These are phyloP conservation scores for Scaptomyza caliginosa DNA, from an alignment of 2,888 invertebrate species.

Conservation along the genomic window DNA sequence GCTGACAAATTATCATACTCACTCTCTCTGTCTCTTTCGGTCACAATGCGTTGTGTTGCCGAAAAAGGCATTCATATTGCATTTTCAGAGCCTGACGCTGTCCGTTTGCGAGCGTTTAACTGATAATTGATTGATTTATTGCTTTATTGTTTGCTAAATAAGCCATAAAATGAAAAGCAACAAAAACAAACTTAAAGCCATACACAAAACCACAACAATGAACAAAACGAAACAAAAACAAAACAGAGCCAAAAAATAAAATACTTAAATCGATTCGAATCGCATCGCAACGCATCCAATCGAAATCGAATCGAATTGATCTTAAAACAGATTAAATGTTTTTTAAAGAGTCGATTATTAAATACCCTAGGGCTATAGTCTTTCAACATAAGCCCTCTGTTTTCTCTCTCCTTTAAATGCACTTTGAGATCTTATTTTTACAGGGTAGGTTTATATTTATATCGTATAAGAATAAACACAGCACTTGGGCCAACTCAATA, in stretches of 20 bases:
- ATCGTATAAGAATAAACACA: too few relatives aligned
- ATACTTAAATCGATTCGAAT: constrained; percentile 35
- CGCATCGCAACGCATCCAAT: constrained; percentile 29
- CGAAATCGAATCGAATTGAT: constrained; percentile 28
- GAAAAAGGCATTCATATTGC: constrained; percentile 59
- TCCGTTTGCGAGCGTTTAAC: constrained; percentile 57
- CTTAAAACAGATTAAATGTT: constrained; percentile 20
- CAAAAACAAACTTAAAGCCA: constrained; percentile 3
- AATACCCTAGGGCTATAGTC: constrained; percentile 1
- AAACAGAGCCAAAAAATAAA: constrained; percentile 24
- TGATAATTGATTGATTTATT: constrained; percentile 78
- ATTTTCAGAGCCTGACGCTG: constrained; percentile 39
- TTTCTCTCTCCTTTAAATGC: too few relatives aligned
- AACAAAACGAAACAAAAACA: constrained; percentile 16
- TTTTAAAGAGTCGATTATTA: background rate
- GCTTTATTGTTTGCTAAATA: constrained; percentile 79
- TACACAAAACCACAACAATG: constrained; percentile 9
- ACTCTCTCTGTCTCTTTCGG: background rate
- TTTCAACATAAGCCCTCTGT: too few relatives aligned
- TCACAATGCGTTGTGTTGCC: constrained; percentile 31
- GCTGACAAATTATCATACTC: constrained; percentile 69
- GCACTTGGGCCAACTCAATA: too few relatives aligned
- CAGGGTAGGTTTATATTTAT: too few relatives aligned
- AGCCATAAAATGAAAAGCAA: constrained; percentile 42
- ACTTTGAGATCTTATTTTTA: too few relatives aligned